Evolutionary conservation across 2,113 vertebrate species (phyloP).

Genomic region (Sus scrofa): DNA sequence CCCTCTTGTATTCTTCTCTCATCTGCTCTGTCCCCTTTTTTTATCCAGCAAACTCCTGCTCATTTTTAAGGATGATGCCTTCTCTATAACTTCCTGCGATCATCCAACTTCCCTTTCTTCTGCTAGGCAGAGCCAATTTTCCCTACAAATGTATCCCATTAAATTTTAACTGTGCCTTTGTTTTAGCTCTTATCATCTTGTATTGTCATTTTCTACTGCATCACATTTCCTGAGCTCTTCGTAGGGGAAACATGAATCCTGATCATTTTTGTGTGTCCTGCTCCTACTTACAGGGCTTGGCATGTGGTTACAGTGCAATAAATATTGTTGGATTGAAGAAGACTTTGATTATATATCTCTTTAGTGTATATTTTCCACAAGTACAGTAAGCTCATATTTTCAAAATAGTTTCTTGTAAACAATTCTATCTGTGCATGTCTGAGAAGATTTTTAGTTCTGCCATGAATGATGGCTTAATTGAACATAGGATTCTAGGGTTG

Average conservation of each 20-base stretch:
- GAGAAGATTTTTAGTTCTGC: not conserved
- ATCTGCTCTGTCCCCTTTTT: not conserved
- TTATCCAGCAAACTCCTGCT: not conserved
- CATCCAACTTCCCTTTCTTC: not conserved
- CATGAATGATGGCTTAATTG: not conserved
- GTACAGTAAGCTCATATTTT: constrained; percentile 4
- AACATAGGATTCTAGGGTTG: not conserved
- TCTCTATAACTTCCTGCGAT: not conserved
- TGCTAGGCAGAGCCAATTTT: not conserved
- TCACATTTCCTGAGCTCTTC: not conserved
- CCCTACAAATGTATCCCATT: not conserved
- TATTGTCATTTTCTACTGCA: not conserved
- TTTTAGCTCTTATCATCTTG: not conserved
- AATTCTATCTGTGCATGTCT: not conserved
- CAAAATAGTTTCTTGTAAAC: not conserved
- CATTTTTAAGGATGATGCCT: not conserved
- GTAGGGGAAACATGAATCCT: not conserved
- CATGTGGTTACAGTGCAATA: not conserved
- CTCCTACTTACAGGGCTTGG: not conserved
- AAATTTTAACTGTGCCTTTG: not conserved
- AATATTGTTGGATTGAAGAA: not conserved
- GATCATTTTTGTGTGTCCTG: not conserved
- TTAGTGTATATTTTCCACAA: not conserved
- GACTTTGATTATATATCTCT: not conserved
- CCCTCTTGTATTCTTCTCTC: not conserved